phyloP scores from a whole-genome alignment of 2,113 vertebrate species.

The Neolamprologus toae region DNA sequence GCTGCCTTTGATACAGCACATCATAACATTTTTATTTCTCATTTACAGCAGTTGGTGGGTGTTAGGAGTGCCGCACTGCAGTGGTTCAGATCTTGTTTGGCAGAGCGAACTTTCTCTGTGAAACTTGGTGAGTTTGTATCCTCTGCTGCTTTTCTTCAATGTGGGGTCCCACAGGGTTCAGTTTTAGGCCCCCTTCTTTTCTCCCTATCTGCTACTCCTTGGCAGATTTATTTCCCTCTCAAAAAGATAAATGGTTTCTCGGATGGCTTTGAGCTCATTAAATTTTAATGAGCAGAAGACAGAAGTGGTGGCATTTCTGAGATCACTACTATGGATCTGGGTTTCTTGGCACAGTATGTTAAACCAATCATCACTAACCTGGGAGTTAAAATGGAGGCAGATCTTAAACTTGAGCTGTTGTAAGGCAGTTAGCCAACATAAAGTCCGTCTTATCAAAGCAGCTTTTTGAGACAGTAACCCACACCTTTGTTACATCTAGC shows the following conservation, averaged over 20 bases:
- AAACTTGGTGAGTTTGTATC: background rate
- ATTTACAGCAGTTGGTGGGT: background rate
- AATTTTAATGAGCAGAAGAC: background rate
- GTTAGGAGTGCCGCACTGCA: accelerated
- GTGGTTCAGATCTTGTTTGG: background rate
- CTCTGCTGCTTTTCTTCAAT: background rate
- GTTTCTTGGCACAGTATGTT: background rate
- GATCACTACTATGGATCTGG: background rate
- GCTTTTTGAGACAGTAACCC: background rate
- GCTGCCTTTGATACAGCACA: background rate
- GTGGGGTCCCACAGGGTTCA: background rate
- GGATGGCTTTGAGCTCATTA: background rate
- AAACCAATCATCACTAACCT: background rate
- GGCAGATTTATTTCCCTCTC: background rate
- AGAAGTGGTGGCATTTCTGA: background rate
- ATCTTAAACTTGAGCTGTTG: background rate
- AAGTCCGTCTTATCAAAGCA: background rate
- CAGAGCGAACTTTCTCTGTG: background rate
- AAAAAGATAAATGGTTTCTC: background rate
- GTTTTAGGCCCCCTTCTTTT: background rate
- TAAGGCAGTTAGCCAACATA: background rate
- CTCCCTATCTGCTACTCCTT: background rate
- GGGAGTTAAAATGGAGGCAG: background rate
- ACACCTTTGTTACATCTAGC: background rate
- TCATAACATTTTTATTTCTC: background rate